phyloP scores from a whole-genome alignment of 2,888 invertebrate species.

The Microctonus hyperodae region DNA sequence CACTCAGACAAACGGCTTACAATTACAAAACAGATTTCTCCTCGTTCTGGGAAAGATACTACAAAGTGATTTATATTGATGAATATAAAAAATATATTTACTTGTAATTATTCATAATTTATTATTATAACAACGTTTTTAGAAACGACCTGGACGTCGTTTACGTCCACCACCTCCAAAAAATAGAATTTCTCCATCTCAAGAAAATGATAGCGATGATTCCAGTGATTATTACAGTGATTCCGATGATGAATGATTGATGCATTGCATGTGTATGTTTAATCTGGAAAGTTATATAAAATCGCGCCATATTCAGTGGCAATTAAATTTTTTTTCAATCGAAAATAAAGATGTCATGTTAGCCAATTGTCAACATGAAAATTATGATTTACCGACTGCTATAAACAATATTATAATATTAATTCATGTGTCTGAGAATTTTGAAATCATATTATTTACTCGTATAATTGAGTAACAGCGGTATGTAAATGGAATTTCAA shows the following conservation, averaged over 20 bases:
- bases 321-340: neutral
- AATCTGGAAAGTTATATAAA: neutral
- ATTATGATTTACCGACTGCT: neutral
- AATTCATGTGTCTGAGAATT: too few species aligned
- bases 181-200: neutral
- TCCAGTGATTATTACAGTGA: slow-evolving; percentile 24
- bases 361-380: neutral
- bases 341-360: neutral
- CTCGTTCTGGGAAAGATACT: slow-evolving; percentile 48
- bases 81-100: neutral
- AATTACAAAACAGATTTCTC: slow-evolving; percentile 38
- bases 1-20: slow-evolving; percentile 45
- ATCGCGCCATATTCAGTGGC: neutral
- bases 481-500: too few species aligned
- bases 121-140: slow-evolving; percentile 1
- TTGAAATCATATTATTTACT: too few species aligned
- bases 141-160: slow-evolving; percentile 33
- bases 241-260: slow-evolving; percentile 21
- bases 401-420: too few species aligned
- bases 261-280: neutral
- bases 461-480: too few species aligned
- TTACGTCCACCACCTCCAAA: slow-evolving; percentile 12
- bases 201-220: neutral
- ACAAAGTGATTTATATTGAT: slow-evolving; percentile 39
- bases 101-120: neutral